Base-by-base conservation (phyloP, 1,140 invertebrate species). In the Micrasema longulum region DNA sequence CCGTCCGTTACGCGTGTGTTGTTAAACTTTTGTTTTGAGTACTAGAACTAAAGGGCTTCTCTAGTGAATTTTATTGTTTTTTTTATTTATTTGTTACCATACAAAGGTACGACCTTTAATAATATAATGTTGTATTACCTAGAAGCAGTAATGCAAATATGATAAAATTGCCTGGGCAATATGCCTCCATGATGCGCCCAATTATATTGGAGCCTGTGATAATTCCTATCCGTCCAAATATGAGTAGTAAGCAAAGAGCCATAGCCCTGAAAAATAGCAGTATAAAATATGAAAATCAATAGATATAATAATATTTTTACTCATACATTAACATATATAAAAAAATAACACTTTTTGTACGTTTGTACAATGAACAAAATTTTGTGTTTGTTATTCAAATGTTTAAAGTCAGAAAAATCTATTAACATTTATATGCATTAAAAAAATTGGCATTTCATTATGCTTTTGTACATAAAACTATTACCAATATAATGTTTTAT, bases 171-270 rank as follows among this genome's bases (percentile, higher is more conserved):
- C 52, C 63, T 4, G 79, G 76, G 63, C 83, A 85, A 71, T 78
- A 74, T 45, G 63, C 76, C 45, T 83, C 79, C 11, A 85, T 48
- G 3, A 83, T 18, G 12, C 75, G 69, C 0, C 82, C 82, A 1
- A 83, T 35, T 9, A 83, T 4, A 65, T 81, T 82, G 55, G 79
- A 81, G 18, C 81, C 82, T 6, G 80, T 76, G 0, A 83, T 79
- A 0, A 80, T 79, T 1, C 83, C 83, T 10, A 85, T 45, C n/a
- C 83, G 78, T 4, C 83, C 84, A 41, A 78, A 77, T 79, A 84
- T 83, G 77, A 86, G 79, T 18, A 83, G 78, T 36, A 84, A 75
- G 72, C 82, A 82, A 76, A 85, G 80, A 50, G 83, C 84, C 83
- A 84, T 85, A 16, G 80, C 82, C 72, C 83, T 83, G 43, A 11